Conservation (phyloP, 2,888 invertebrate genomes). For the Melangyna quadrimaculata region DNA sequence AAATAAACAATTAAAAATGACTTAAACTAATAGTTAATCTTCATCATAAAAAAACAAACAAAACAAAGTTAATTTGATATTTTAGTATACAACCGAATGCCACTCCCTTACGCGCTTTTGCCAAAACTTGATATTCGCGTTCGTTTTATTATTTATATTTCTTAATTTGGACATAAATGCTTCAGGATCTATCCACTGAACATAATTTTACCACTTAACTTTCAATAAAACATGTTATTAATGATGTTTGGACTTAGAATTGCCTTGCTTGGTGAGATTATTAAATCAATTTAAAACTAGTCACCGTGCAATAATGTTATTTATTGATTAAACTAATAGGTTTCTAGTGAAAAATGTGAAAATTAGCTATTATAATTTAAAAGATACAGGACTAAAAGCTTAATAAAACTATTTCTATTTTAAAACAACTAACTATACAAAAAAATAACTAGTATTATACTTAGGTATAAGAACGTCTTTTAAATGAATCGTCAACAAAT, state of each 20-base stretch:
- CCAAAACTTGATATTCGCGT: conserved; percentile 6
- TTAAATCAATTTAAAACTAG: not conserved
- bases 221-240: conserved; percentile 12
- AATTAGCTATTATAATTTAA: not conserved
- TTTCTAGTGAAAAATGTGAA: not conserved
- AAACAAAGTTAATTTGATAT: not conserved
- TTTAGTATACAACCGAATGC: not conserved
- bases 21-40: not conserved
- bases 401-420: too few relatives aligned
- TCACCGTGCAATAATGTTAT: not conserved
- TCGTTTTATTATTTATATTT: not conserved
- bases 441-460: too few relatives aligned
- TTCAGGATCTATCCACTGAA: not conserved
- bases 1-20: not conserved
- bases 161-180: conserved; percentile 12
- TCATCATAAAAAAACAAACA: not conserved
- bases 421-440: too few relatives aligned
- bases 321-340: not conserved
- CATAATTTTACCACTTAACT: not conserved
- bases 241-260: not conserved
- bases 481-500: too few relatives aligned
- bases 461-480: too few relatives aligned
- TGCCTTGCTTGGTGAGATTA: not conserved
- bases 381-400: too few relatives aligned
- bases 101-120: conserved; percentile 21